A percentile compares a stretch with the other conserved stretches of the same genome.
These are phyloP conservation scores for Myotis myotis DNA, from an alignment of 2,797 vertebrate genomes.

Conservation along the genomic window DNA sequence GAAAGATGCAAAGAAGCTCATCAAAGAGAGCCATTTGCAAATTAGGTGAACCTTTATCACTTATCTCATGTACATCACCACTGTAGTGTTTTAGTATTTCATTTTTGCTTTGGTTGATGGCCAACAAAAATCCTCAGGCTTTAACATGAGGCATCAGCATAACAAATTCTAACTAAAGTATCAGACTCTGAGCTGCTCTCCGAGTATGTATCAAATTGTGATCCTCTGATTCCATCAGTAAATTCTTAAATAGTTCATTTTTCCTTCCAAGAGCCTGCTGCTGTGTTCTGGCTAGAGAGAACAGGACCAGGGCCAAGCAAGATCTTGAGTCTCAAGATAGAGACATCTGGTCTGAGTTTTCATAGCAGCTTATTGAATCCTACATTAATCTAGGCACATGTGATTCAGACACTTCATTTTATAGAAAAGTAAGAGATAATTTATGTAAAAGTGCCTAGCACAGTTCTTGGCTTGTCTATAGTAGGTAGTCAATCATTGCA, in stretches of 20 bases:
- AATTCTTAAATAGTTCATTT: slow-evolving; percentile 48
- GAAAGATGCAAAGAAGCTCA: background rate
- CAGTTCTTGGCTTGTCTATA: background rate
- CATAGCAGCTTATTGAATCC: background rate
- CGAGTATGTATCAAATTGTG: background rate
- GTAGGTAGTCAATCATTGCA: background rate
- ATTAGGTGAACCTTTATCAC: background rate
- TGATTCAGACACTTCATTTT: slow-evolving; percentile 18
- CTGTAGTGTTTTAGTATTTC: background rate
- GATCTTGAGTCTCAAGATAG: slow-evolving; percentile 57
- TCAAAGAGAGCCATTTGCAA: background rate
- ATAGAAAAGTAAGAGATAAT: slow-evolving; percentile 22
- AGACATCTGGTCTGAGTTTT: slow-evolving; percentile 60
- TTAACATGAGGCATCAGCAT: background rate
- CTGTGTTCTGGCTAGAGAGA: slow-evolving; percentile 51
- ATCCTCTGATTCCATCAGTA: slow-evolving; percentile 26
- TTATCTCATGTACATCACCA: background rate
- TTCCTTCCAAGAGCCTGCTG: slow-evolving; percentile 23
- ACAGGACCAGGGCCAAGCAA: slow-evolving; percentile 19
- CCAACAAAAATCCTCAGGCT: background rate
- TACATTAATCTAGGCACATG: slow-evolving; percentile 1
- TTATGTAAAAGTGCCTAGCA: slow-evolving; percentile 15
- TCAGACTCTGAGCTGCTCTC: background rate
- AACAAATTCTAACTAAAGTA: background rate
- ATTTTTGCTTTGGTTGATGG: background rate